phyloP scores from a whole-genome alignment of 2,888 invertebrate genomes.

The Cerastis leucographa region DNA sequence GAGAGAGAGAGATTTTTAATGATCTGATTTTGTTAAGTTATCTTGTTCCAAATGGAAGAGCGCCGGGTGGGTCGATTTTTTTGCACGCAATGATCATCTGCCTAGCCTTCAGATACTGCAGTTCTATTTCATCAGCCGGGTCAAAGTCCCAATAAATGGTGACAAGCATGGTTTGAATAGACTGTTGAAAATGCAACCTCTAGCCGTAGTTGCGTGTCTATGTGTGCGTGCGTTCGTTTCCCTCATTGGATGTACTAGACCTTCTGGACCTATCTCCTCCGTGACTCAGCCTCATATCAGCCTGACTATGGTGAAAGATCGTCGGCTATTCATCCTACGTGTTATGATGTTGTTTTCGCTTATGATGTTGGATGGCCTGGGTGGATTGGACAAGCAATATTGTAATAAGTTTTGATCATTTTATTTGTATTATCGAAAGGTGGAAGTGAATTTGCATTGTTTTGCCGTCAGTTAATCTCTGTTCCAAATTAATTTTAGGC shows the following conservation, averaged over 20 bases:
- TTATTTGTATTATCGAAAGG: conserved; percentile 6
- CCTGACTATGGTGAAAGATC: conserved; percentile 60
- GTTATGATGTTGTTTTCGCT: conserved; percentile 64
- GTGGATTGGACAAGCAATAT: conserved; percentile 32
- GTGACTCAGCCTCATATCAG: conserved; percentile 43
- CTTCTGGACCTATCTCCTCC: conserved; percentile 1
- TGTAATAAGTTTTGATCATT: conserved; percentile 6
- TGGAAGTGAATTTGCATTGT: background rate
- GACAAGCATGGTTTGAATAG: background rate
- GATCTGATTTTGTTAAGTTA: too few species aligned
- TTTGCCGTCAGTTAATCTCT: background rate
- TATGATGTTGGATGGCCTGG: conserved; percentile 29
- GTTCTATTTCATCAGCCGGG: background rate
- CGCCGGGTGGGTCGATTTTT: too few species aligned
- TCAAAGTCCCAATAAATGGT: background rate
- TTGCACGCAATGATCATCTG: too few species aligned
- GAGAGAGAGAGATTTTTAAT: too few species aligned
- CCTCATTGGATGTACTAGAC: background rate
- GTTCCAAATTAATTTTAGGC: background rate
- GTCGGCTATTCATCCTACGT: conserved; percentile 58
- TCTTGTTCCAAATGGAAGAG: too few species aligned
- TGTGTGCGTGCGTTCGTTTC: background rate
- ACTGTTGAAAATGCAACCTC: background rate
- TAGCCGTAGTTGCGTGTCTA: background rate
- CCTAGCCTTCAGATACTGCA: too few species aligned